Percentiles rank a stretch among this genome's conserved stretches.
Evolutionary conservation across 2,888 invertebrate species (phyloP).

Genomic region (Chironomus tentans): DNA sequence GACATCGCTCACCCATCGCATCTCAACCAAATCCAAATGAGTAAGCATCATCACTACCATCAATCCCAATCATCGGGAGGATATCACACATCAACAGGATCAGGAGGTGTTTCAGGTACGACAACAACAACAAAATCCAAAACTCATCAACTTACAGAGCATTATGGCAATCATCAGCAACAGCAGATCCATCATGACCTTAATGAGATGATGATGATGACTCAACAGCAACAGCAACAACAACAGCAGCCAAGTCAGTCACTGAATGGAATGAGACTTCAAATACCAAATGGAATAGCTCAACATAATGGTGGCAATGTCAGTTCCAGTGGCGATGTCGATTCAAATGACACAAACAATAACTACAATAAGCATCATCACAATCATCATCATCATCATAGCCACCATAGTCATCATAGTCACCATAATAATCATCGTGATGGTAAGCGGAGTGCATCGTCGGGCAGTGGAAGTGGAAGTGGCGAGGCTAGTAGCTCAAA

Average conservation of each 20-base stretch:
- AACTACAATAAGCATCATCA: neutral
- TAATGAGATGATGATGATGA: neutral
- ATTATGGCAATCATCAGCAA: neutral
- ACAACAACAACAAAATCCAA: neutral
- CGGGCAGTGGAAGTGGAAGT: neutral
- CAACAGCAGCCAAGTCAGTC: neutral
- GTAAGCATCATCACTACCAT: slow-evolving; percentile 9
- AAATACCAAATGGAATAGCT: neutral
- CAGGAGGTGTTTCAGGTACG: too few species aligned
- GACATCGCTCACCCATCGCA: too few species aligned
- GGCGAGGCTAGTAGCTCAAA: slow-evolving; percentile 15
- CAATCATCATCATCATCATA: neutral
- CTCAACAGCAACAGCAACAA: neutral
- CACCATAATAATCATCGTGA: neutral
- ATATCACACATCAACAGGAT: neutral
- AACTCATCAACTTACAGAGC: neutral
- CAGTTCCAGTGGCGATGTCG: neutral
- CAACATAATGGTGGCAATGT: neutral
- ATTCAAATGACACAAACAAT: slow-evolving; percentile 4
- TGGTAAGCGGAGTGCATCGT: neutral
- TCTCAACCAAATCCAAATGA: neutral
- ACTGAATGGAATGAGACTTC: neutral
- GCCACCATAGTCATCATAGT: neutral
- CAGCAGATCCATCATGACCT: neutral
- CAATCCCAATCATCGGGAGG: neutral